Evolutionary conservation across 2,888 invertebrate species (phyloP), one percentile per base, ranked within the genome.

Genomic region (Monoplex corrugatus): DNA sequence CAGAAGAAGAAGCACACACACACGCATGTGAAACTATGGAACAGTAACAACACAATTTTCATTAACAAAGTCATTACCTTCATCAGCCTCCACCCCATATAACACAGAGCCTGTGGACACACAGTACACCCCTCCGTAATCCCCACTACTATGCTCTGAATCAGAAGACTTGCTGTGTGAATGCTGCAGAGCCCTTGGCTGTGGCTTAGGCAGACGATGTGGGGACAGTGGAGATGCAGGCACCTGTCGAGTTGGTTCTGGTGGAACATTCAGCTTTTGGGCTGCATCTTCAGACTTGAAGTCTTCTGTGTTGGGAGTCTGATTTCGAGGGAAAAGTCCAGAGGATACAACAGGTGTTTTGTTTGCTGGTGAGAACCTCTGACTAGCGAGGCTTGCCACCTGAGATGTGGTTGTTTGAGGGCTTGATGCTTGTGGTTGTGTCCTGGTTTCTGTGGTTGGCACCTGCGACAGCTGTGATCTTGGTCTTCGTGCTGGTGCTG

Each of bases 41-140:
- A 19, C 68, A 2, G n/a, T 68, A n/a, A 28, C 78, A 35, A 5
- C 44, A n/a, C 35, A 28, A 13, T 28, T 5, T 19, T 28, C 43
- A 1, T 23, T 19, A 43, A 23, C 23, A 6, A 75, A 5, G 3
- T 19, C 28, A 43, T 88, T 88, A 88, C 88, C 88, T 88, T 83
- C 88, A 16, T 68, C 57, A 8, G 43, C 88, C 5, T 88, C 83
- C 5, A 43, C 32, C 8, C 88, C 88, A 57, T 88, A 88, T 35
- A 80, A 40, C 5, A 82, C 68, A 10, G 83, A 68, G 1, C 82
- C 88, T 6, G 88, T 88, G 68, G 68, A 38, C 43, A 88, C 88
- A 68, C 63, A 83, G 45, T 88, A 88, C 40, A 50, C 88, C 3
- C 82, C 88, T 68, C 82, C 83, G 6, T 40, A 45, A 35, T 88